Evolutionary conservation across 2,113 vertebrate species (phyloP).

Genomic region (Eleginops maclovinus): DNA sequence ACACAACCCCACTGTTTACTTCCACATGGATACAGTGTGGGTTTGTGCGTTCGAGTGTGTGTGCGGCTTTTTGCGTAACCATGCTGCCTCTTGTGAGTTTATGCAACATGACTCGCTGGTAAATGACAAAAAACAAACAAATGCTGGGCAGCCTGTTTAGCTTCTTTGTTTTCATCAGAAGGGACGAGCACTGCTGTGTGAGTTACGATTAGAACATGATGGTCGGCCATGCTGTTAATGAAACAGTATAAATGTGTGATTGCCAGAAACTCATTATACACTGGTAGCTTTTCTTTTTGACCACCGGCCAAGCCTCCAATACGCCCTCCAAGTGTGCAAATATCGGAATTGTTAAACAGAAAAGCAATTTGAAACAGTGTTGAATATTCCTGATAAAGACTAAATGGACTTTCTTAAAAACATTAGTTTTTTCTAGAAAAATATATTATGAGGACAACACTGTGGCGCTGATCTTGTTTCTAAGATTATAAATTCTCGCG

Average conservation of each 20-base stretch:
- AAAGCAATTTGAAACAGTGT: neutral
- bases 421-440: too few species aligned
- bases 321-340: neutral
- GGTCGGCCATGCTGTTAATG: neutral
- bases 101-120: constrained; percentile 9
- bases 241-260: neutral
- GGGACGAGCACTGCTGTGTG: neutral
- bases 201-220: neutral
- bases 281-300: too few species aligned
- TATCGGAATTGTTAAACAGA: neutral
- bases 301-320: neutral
- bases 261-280: neutral
- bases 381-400: too few species aligned
- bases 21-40: constrained; percentile 8
- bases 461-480: too few species aligned
- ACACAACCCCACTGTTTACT: constrained; percentile 11
- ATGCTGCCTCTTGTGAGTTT: constrained; percentile 1
- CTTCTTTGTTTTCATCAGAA: constrained; percentile 22
- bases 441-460: too few species aligned
- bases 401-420: too few species aligned
- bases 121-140: constrained; percentile 38
- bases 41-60: neutral
- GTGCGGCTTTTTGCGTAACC: constrained; percentile 15
- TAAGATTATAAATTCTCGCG: too few species aligned
- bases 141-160: constrained; percentile 4